phyloP scores from a whole-genome alignment of 2,888 invertebrate genomes.

The Acanthococcus lagerstroemiae region DNA sequence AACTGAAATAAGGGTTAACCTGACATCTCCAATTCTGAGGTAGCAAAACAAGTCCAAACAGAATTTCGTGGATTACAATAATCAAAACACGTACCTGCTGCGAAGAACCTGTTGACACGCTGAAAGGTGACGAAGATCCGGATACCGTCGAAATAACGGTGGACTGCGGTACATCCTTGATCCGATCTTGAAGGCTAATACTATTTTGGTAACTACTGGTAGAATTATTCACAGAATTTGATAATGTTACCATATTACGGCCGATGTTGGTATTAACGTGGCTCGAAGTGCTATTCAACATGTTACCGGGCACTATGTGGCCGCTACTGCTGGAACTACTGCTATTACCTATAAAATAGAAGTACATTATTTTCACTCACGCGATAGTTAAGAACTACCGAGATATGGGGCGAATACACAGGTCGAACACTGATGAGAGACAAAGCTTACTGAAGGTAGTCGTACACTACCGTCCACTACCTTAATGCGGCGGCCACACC shows the following conservation, averaged over 20 bases:
- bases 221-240: conserved; percentile 17
- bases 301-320: not conserved
- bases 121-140: conserved; percentile 6
- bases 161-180: conserved; percentile 28
- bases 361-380: too few species aligned
- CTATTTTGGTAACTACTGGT: conserved; percentile 23
- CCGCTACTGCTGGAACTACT: not conserved
- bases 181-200: conserved; percentile 32
- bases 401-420: too few species aligned
- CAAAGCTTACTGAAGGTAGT: too few species aligned
- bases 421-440: too few species aligned
- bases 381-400: too few species aligned
- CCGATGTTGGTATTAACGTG: not conserved
- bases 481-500: too few species aligned
- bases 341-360: not conserved
- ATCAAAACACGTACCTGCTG: not conserved
- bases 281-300: conserved; percentile 1
- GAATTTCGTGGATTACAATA: not conserved
- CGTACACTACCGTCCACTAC: too few species aligned
- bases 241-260: not conserved
- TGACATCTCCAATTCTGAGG: too few species aligned
- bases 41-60: too few species aligned
- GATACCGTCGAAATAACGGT: conserved; percentile 18
- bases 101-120: not conserved
- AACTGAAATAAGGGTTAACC: too few species aligned